These are phyloP conservation scores for Spialia ferax DNA, from an alignment of 2,888 invertebrate species.

Conservation along the genomic window DNA sequence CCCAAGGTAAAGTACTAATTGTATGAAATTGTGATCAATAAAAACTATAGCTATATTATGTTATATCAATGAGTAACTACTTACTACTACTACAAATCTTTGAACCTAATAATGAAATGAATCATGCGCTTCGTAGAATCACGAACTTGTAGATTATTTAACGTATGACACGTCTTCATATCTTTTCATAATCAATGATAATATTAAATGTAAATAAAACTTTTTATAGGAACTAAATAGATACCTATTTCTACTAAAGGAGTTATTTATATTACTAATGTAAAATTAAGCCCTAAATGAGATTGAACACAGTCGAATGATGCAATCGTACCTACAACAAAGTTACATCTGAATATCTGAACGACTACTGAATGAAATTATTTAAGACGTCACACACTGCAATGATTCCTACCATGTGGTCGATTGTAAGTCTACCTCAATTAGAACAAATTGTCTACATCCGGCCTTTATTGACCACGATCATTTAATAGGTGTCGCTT, in stretches of 20 bases:
- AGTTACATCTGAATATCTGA: background rate
- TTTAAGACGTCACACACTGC: conserved; percentile 20
- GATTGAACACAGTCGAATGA: background rate
- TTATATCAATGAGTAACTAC: conserved; percentile 46
- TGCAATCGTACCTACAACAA: background rate
- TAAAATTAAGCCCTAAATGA: background rate
- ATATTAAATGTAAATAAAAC: background rate
- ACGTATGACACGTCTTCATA: conserved; percentile 17
- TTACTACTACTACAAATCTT: conserved; percentile 61
- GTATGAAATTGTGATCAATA: too few relatives aligned
- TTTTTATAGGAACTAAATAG: background rate
- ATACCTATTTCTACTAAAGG: too few relatives aligned
- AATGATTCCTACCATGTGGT: conserved; percentile 46
- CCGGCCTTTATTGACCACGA: conserved; percentile 75
- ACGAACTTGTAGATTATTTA: conserved; percentile 22
- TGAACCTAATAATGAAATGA: conserved; percentile 56
- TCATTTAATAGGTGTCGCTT: conserved; percentile 76
- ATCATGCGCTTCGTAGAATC: conserved; percentile 50
- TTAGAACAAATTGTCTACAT: conserved; percentile 81
- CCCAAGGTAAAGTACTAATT: too few relatives aligned
- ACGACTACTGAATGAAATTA: conserved; percentile 13
- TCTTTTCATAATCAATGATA: conserved; percentile 18
- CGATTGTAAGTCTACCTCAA: conserved; percentile 64
- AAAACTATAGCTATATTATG: too few relatives aligned
- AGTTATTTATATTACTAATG: background rate